These are phyloP conservation scores for Donacobius atricapilla DNA, from an alignment of 2,113 vertebrate genomes.

Conservation along the genomic window DNA sequence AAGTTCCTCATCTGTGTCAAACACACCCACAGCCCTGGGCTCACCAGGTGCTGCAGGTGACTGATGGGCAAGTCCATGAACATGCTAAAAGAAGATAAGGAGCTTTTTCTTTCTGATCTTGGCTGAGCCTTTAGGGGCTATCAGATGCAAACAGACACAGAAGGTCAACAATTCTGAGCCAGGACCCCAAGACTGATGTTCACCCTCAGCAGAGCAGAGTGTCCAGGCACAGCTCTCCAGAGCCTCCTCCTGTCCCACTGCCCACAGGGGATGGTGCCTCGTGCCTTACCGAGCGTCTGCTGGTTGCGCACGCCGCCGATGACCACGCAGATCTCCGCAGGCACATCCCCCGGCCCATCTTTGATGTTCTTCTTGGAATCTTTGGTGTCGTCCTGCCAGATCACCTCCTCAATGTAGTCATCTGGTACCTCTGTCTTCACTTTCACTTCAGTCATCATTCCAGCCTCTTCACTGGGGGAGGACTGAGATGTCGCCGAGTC, in stretches of 20 bases:
- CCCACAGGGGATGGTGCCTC: rapidly evolving
- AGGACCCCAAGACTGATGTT: neutral
- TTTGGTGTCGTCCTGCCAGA: slow-evolving; percentile 81
- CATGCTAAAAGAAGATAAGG: neutral
- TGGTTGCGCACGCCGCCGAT: slow-evolving; percentile 89
- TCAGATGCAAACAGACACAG: neutral
- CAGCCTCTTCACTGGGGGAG: slow-evolving; percentile 71
- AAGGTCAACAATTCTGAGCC: neutral
- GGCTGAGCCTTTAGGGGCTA: neutral
- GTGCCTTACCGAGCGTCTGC: slow-evolving; percentile 86
- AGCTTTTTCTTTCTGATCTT: neutral
- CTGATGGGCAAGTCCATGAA: neutral
- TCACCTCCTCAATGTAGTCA: slow-evolving; percentile 76
- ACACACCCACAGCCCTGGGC: neutral
- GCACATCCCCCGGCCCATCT: slow-evolving; percentile 76
- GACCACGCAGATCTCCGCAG: slow-evolving; percentile 95
- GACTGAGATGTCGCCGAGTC: slow-evolving; percentile 65
- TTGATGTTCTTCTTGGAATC: slow-evolving; percentile 82
- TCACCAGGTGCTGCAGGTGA: neutral
- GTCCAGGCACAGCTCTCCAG: neutral
- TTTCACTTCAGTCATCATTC: slow-evolving; percentile 77
- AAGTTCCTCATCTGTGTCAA: neutral
- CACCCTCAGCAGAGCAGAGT: neutral
- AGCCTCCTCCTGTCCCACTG: neutral
- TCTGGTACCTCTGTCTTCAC: slow-evolving; percentile 83